Conservation (phyloP, 2,113 vertebrate species). For the Oryzias celebensis region DNA sequence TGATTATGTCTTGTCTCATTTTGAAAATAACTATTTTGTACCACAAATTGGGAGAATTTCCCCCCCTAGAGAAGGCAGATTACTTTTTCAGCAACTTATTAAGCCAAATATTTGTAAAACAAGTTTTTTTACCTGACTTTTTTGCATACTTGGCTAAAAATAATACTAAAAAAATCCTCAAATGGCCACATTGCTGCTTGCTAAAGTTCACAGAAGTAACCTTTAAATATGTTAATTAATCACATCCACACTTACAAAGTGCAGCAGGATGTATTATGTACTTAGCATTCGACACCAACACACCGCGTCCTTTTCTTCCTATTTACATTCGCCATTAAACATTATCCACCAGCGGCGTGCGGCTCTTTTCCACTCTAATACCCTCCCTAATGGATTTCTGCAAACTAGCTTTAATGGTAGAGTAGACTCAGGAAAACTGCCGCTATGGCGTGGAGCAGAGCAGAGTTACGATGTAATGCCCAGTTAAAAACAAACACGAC, state of each 20-base stretch:
- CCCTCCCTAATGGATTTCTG: conserved; percentile 39
- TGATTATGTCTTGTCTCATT: too few relatives aligned
- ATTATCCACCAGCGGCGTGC: conserved; percentile 24
- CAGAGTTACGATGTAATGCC: conserved; percentile 36
- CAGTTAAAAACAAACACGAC: conserved; percentile 63
- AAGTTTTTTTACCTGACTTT: background rate
- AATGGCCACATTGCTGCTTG: background rate
- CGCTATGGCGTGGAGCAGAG: conserved; percentile 7
- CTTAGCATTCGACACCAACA: background rate
- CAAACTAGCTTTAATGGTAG: conserved; percentile 39
- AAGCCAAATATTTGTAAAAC: background rate
- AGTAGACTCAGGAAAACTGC: conserved; percentile 38
- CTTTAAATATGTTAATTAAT: conserved; percentile 2
- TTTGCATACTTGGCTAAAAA: background rate
- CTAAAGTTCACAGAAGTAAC: background rate
- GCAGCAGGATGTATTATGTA: background rate
- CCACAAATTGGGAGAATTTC: background rate
- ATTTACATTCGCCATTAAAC: conserved; percentile 48
- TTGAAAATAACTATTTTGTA: too few relatives aligned
- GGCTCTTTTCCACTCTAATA: conserved; percentile 34
- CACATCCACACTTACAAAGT: background rate
- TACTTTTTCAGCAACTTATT: background rate
- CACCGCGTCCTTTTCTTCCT: conserved; percentile 11
- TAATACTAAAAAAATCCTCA: background rate
- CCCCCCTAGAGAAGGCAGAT: background rate